These are phyloP conservation scores for Himalopsyche kuldschensis DNA, from an alignment of 2,888 invertebrate genomes.

Conservation along the genomic window DNA sequence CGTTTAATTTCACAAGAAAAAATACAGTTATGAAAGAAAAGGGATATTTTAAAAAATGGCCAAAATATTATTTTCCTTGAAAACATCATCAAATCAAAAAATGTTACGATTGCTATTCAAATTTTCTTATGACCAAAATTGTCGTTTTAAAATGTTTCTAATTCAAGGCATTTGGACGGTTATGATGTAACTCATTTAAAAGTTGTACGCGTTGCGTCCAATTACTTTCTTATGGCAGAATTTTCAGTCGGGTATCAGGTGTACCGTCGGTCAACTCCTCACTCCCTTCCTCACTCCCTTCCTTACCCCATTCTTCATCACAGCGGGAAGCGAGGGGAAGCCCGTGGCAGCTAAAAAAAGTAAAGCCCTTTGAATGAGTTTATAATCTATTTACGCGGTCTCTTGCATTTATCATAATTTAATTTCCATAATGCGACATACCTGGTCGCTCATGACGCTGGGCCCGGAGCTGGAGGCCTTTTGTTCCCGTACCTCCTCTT, in stretches of 20 bases:
- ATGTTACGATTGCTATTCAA: not conserved
- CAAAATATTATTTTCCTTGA: no score
- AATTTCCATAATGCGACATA: conserved; percentile 39
- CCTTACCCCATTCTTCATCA: conserved; percentile 2
- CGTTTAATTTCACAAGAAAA: no score
- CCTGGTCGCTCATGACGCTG: conserved; percentile 30
- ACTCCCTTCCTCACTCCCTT: conserved; percentile 11
- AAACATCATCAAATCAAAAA: not conserved
- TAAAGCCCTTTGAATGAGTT: conserved; percentile 39
- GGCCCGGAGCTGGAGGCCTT: conserved; percentile 24
- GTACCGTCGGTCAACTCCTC: conserved; percentile 19
- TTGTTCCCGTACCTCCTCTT: conserved; percentile 14
- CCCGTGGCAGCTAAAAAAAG: conserved; percentile 29
- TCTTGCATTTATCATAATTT: conserved; percentile 40
- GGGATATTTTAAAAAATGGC: no score
- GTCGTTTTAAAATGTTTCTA: not conserved
- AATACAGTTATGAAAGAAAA: no score
- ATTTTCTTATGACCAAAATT: not conserved
- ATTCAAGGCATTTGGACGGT: not conserved
- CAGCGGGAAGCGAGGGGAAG: not conserved
- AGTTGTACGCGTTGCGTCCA: not conserved
- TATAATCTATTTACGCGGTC: conserved; percentile 40
- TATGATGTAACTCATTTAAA: not conserved
- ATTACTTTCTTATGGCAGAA: not conserved
- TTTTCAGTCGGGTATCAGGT: conserved; percentile 18